Conservation (phyloP, 2,797 vertebrate species). For the Parauchenoglanis ngamensis region DNA sequence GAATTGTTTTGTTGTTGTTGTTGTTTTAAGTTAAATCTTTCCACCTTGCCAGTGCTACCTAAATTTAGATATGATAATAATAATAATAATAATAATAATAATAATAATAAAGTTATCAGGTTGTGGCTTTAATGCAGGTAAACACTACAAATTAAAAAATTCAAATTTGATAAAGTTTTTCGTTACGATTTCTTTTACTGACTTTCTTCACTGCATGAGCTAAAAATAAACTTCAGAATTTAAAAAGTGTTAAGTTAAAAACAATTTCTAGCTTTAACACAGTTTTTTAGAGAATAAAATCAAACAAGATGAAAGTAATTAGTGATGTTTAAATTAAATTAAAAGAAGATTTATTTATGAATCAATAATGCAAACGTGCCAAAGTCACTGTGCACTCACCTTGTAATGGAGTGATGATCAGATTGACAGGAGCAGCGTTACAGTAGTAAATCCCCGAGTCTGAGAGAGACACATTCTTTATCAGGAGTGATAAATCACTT, state of each 20-base stretch:
- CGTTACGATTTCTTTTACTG: neutral
- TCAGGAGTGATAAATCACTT: neutral
- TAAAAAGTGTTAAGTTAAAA: neutral
- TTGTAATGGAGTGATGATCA: neutral
- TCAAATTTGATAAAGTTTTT: neutral
- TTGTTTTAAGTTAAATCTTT: neutral
- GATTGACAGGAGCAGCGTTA: neutral
- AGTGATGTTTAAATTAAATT: neutral
- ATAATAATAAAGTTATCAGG: neutral
- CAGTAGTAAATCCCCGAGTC: constrained; percentile 35
- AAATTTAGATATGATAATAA: neutral
- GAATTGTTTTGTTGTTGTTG: neutral
- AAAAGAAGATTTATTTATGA: neutral
- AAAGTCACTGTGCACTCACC: neutral
- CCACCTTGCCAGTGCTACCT: neutral
- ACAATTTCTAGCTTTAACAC: neutral
- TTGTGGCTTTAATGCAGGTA: neutral
- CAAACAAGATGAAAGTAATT: neutral
- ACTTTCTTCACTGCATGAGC: neutral
- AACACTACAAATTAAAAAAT: neutral
- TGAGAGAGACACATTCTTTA: constrained; percentile 1
- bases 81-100: neutral
- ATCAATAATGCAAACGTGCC: neutral
- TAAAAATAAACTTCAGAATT: neutral
- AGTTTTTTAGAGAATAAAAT: neutral